These are phyloP conservation scores for Ophion slaviceki DNA, from an alignment of 2,888 invertebrate species.

Conservation along the genomic window DNA sequence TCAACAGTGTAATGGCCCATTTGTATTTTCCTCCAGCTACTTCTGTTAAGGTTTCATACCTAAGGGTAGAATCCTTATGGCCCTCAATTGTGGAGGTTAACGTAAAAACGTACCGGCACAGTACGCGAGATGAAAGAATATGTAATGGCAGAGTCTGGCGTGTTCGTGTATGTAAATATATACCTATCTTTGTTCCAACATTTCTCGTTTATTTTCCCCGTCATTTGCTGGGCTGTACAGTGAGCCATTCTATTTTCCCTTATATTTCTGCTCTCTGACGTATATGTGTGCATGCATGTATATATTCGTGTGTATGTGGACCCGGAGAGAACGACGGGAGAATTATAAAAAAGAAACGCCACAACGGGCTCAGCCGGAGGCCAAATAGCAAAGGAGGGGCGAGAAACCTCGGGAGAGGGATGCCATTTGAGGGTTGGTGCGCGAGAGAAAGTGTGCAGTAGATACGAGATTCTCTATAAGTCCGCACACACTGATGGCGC, in stretches of 20 bases:
- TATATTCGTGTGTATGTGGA: not conserved
- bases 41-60: not conserved
- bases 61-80: conserved; percentile 21
- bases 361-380: conserved; percentile 59
- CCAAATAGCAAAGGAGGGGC: conserved; percentile 36
- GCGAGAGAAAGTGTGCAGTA: conserved; percentile 57
- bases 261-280: conserved; percentile 20
- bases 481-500: conserved; percentile 71
- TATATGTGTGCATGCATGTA: not conserved
- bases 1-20: not conserved
- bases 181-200: not conserved
- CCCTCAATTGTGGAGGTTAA: conserved; percentile 13
- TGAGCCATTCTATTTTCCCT: not conserved
- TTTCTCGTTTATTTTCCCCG: conserved; percentile 29
- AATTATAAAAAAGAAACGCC: conserved; percentile 58
- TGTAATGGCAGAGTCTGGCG: not conserved
- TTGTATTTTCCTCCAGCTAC: not conserved
- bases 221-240: conserved; percentile 22
- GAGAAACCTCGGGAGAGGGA: conserved; percentile 9
- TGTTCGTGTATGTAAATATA: not conserved
- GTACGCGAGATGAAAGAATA: not conserved
- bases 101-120: conserved; percentile 28
- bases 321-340: conserved; percentile 28
- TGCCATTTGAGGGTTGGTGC: conserved; percentile 40
- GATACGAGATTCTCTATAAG: conserved; percentile 53